Conservation (phyloP, 2,888 invertebrate species). For the Chloromyia formosa region DNA sequence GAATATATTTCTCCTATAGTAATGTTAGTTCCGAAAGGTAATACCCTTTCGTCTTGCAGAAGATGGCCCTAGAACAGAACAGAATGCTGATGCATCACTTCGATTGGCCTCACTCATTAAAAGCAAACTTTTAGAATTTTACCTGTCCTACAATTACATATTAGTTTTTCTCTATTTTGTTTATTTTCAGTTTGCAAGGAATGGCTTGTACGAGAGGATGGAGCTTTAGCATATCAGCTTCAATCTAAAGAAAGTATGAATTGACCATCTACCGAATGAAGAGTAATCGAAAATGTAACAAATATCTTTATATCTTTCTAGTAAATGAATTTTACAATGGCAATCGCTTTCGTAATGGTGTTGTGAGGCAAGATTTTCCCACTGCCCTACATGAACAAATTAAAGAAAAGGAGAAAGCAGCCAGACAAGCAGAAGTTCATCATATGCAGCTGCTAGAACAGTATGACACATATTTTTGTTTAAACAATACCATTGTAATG, state of each 20-base stretch:
- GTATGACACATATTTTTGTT: constrained; percentile 61
- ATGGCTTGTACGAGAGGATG: constrained; percentile 86
- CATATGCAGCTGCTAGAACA: constrained; percentile 72
- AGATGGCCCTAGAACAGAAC: no score
- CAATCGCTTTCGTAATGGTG: constrained; percentile 78
- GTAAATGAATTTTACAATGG: constrained; percentile 79
- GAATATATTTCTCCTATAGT: no score
- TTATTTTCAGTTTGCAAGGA: constrained; percentile 75
- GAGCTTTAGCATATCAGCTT: constrained; percentile 80
- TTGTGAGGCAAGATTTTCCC: constrained; percentile 81
- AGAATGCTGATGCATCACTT: no score
- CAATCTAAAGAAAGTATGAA: constrained; percentile 82
- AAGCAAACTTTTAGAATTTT: no score
- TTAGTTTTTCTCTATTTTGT: no score
- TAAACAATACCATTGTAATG: no score
- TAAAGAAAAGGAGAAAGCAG: constrained; percentile 72
- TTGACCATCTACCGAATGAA: neutral
- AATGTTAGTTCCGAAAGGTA: no score
- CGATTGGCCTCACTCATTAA: no score
- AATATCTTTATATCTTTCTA: constrained; percentile 56
- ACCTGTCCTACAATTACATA: no score
- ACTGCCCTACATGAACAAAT: constrained; percentile 78
- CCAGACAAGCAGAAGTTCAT: constrained; percentile 70
- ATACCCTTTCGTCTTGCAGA: no score
- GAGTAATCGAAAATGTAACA: constrained; percentile 6